Evolutionary conservation across 2,113 vertebrate species (phyloP), one percentile per base, ranked within the genome.

Genomic region (Nipponia nippon): DNA sequence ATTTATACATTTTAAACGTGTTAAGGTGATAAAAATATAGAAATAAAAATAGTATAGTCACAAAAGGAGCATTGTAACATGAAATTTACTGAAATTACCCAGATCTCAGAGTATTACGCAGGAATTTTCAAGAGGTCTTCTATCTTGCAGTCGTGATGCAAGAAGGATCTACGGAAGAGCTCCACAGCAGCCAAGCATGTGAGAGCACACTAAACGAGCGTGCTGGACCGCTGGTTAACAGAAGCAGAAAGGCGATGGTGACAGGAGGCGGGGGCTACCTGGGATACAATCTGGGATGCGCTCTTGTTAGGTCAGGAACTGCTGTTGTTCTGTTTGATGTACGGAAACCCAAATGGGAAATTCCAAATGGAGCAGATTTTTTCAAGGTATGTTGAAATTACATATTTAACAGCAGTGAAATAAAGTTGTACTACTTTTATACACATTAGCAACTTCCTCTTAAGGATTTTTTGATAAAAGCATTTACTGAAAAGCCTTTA

Each of bases 241-340:
- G 81, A 5, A 26, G 49, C 62, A 94, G 83, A 14, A 99, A 97
- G 97, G 98, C 98, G 27, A 21, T 99, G 96, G 98, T 99, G 89
- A 99, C 99, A 0, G 99, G 99, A 79, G 99, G 99, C 15, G 98
- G 98, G 7, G 99, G 99, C 23, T 99, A 99, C 96, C 98, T 99
- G 56, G 99, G 99, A 6, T 99, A 98, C 77, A 98, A 98, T 58
- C 98, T 99, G 92, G 99, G 98, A 5, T 98, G 97, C 76, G 98
- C 98, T 49, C 98, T 99, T 26, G 98, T 98, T 29, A 96, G 82
- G 56, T 98, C 97, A 7, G 99, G 99, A 22, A 19, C 97, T 58
- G 95, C 98, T 5, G 99, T 99, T 34, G 94, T 99, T 95, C 98
- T 99, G 9, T 97, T 99, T 40, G 99, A 99, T 61, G 81, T 99